phyloP scores from a whole-genome alignment of 2,888 invertebrate genomes.

The Lymantria monacha region DNA sequence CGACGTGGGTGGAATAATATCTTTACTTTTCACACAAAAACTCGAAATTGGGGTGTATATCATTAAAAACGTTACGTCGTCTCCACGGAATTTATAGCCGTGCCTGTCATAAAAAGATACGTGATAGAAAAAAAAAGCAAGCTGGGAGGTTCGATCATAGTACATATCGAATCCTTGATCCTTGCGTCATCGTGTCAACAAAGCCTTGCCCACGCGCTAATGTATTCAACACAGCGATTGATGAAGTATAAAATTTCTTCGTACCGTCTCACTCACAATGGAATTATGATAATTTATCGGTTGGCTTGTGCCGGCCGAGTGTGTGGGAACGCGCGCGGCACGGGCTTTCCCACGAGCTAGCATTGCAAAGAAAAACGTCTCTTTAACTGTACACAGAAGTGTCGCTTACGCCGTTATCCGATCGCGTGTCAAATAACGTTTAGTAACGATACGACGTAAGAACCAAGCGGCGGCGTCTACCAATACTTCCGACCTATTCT shows the following conservation, averaged over 20 bases:
- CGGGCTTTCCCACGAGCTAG: conserved; percentile 79
- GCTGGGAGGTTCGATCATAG: conserved; percentile 39
- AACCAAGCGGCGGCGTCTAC: conserved; percentile 37
- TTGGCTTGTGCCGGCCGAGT: conserved; percentile 81
- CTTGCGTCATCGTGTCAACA: conserved; percentile 62
- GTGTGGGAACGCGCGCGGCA: conserved; percentile 82
- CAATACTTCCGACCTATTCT: conserved; percentile 40
- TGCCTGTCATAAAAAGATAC: conserved; percentile 52
- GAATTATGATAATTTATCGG: conserved; percentile 83
- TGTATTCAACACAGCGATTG: conserved; percentile 80
- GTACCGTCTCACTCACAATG: conserved; percentile 82
- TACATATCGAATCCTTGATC: conserved; percentile 32
- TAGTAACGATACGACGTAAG: conserved; percentile 52
- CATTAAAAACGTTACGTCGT: conserved; percentile 40
- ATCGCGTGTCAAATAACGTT: conserved; percentile 18
- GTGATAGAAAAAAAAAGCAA: conserved; percentile 55
- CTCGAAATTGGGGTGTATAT: conserved; percentile 31
- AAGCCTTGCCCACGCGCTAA: conserved; percentile 78
- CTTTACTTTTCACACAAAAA: conserved; percentile 44
- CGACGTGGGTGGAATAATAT: conserved; percentile 35
- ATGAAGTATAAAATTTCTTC: conserved; percentile 82
- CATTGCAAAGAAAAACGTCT: conserved; percentile 56
- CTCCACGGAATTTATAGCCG: conserved; percentile 48
- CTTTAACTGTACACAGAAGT: conserved; percentile 34
- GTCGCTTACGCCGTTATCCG: conserved; percentile 59